Percentiles rank a stretch among this genome's conserved stretches.
Evolutionary conservation across 2,888 invertebrate genomes (phyloP).

Genomic region (Allacma fusca): DNA sequence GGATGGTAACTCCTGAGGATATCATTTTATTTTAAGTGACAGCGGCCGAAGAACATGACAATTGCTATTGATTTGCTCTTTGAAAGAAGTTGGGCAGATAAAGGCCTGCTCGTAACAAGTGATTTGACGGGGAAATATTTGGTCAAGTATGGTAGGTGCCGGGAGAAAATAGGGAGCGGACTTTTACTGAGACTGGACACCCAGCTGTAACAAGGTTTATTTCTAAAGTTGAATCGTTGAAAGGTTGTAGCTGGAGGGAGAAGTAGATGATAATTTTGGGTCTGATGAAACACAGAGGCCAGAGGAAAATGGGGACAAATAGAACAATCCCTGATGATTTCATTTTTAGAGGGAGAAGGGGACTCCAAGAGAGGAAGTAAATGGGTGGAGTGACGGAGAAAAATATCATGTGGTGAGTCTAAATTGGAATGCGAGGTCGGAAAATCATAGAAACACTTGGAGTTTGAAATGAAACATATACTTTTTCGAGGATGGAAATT

Average conservation of each 20-base stretch:
- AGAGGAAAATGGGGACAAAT: conserved; percentile 4
- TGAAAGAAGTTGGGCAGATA: too few relatives aligned
- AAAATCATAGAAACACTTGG: conserved; percentile 12
- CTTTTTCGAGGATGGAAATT: conserved; percentile 56
- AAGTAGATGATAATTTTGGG: neutral
- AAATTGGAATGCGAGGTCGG: conserved; percentile 12
- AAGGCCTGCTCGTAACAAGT: too few relatives aligned
- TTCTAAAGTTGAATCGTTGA: neutral
- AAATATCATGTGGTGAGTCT: conserved; percentile 9
- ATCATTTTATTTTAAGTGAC: too few relatives aligned
- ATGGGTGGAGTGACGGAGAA: neutral
- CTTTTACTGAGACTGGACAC: too few relatives aligned
- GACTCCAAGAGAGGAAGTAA: neutral
- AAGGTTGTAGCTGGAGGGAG: neutral
- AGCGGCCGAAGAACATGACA: too few relatives aligned
- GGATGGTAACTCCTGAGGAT: too few relatives aligned
- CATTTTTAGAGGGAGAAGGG: neutral
- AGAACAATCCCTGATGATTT: conserved; percentile 9
- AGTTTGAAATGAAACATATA: conserved; percentile 34
- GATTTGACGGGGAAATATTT: too few relatives aligned
- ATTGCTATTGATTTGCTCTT: too few relatives aligned
- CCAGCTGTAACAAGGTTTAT: too few relatives aligned
- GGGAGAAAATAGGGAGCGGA: too few relatives aligned
- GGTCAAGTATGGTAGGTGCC: too few relatives aligned
- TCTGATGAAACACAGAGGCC: neutral